Base-by-base conservation (phyloP, 64 coral and sea anemone genomes). In the Acropora tenuis region DNA sequence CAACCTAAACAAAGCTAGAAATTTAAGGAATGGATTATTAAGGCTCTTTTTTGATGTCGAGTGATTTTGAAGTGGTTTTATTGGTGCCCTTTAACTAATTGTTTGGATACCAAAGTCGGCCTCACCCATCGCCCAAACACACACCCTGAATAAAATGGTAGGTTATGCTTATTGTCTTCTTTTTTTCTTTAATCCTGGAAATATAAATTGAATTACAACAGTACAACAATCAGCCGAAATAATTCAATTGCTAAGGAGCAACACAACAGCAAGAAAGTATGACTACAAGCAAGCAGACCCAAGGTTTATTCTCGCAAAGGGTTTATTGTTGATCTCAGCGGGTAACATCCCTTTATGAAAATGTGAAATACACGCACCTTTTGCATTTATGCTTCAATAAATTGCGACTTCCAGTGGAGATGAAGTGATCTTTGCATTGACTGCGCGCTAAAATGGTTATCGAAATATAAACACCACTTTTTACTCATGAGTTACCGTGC, bases 281-380 rank as follows among this genome's bases (percentile, higher is more conserved):
- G 5, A 63, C 18, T 44, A 47, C 10, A 17, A 17, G 69, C n/a
- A 67, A 65, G 44, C 2, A 11, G 15, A 4, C 65, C 69, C 65
- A 58, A 63, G 45, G 2, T 85, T 46, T 2, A 16, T 43, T 13
- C 57, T 30, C 45, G 40, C 40, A 46, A 65, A 71, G n/a, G 18
- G 1, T 13, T 48, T 11, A 69, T 85, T 85, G 82, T 85, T 8
- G n/a, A 1, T 69, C 63, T 0, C 82, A 85, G 82, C 82, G 17
- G 82, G 82, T 30, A 11, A 11, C 46, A 69, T 15, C 44, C 15
- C 49, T 63, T 85, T 85, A 85, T 85, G 69, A 19, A 72, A 85
- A 69, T 85, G 57, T 49, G 63, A 85, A 85, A 85, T 71, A 16
- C 71, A 85, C 65, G 69, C 82, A 85, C n/a, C 69, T 85, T 71